Evolutionary conservation across 2,113 vertebrate species (phyloP).

Genomic region (Gadus chalcogrammus): DNA sequence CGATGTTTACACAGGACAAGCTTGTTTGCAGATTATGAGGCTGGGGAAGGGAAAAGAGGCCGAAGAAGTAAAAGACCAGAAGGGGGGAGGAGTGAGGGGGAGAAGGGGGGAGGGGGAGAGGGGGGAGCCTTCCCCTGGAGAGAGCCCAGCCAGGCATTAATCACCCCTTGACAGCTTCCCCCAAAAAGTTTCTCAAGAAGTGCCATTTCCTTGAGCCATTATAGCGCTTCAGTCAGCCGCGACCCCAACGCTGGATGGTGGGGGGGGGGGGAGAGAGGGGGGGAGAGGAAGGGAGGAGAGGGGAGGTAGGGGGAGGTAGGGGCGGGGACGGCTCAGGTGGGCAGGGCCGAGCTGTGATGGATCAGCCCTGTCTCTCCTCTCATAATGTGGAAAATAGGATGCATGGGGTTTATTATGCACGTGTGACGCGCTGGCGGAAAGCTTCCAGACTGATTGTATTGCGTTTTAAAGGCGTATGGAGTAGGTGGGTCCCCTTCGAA

Average conservation of each 20-base stretch:
- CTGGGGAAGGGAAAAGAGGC: background rate
- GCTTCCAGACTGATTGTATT: too few relatives aligned
- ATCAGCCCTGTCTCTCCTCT: too few relatives aligned
- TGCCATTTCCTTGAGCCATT: conserved; percentile 76
- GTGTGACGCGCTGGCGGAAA: too few relatives aligned
- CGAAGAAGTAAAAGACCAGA: conserved; percentile 26
- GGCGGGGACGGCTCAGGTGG: conserved; percentile 32
- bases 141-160: conserved; percentile 69
- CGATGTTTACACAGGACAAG: conserved; percentile 47
- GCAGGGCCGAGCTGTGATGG: conserved; percentile 13
- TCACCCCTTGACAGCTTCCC: conserved; percentile 73
- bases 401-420: too few relatives aligned
- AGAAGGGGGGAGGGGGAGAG: conserved; percentile 35
- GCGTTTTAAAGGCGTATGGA: too few relatives aligned
- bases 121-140: conserved; percentile 60
- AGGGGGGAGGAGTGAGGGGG: conserved; percentile 19
- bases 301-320: conserved; percentile 34
- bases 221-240: conserved; percentile 76
- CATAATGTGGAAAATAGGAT: too few relatives aligned
- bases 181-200: conserved; percentile 75
- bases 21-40: conserved; percentile 47
- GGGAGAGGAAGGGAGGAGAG: conserved; percentile 13
- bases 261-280: too few relatives aligned
- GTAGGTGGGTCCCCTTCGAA: too few relatives aligned
- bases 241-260: conserved; percentile 50